phyloP scores from a whole-genome alignment of 2,797 vertebrate genomes.

The Bradypodion pumilum region DNA sequence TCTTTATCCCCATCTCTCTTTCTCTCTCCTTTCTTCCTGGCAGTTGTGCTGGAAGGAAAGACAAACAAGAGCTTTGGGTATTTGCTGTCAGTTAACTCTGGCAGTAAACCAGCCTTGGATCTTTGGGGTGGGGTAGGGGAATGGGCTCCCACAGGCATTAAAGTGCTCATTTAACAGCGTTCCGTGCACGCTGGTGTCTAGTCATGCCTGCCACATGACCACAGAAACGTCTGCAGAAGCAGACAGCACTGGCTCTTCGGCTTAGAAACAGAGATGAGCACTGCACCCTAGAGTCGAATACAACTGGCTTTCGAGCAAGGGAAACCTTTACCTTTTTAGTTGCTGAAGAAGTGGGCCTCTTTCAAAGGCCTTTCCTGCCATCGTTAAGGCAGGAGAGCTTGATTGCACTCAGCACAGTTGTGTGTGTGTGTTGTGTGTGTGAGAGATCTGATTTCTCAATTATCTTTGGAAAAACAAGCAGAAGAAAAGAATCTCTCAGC shows the following conservation, averaged over 20 bases:
- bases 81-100: constrained; percentile 6
- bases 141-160: neutral
- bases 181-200: too few species aligned
- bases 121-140: neutral
- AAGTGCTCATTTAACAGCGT: constrained; percentile 21
- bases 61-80: neutral
- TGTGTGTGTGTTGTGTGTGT: too few species aligned
- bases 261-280: too few species aligned
- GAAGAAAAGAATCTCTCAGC: neutral
- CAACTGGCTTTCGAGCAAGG: too few species aligned
- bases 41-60: neutral
- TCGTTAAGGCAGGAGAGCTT: constrained; percentile 16
- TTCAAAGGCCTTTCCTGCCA: constrained; percentile 21
- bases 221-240: too few species aligned
- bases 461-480: constrained; percentile 25
- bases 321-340: too few species aligned
- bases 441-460: constrained; percentile 15
- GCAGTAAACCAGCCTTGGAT: constrained; percentile 2
- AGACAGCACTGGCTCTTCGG: too few species aligned
- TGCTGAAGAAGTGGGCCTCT: constrained; percentile 6
- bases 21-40: neutral
- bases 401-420: neutral
- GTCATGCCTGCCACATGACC: too few species aligned
- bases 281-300: too few species aligned
- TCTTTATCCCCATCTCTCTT: neutral